Percentiles rank a stretch among this genome's conserved stretches.
Evolutionary conservation across 92 coral and sea anemone species (phyloP).

Genomic region (Porites cylindrica): DNA sequence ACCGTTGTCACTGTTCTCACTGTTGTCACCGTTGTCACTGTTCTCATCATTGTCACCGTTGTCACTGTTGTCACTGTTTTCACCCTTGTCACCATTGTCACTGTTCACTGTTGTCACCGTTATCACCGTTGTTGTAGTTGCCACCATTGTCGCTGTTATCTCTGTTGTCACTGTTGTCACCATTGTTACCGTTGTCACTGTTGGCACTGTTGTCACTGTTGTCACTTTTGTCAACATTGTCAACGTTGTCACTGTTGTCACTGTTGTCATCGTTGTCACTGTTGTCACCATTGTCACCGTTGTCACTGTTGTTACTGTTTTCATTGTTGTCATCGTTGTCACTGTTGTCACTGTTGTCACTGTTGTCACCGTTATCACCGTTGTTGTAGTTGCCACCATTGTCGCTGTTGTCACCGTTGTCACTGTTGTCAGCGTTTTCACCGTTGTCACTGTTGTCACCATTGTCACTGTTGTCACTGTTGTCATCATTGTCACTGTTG

Average conservation of each 20-base stretch:
- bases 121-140: too few relatives aligned
- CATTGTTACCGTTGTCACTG: not conserved
- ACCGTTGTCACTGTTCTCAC: not conserved
- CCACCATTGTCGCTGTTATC: too few relatives aligned
- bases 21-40: not conserved
- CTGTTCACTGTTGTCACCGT: too few relatives aligned
- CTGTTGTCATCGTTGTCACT: not conserved
- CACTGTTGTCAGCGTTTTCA: not conserved
- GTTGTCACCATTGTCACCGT: not conserved
- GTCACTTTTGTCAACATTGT: not conserved
- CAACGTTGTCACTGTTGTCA: not conserved
- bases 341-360: not conserved
- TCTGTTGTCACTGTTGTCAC: not conserved
- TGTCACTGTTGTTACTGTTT: not conserved
- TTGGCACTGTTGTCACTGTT: not conserved
- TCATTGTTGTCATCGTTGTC: not conserved
- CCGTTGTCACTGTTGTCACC: not conserved
- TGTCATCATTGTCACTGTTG: too few relatives aligned
- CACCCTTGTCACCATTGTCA: not conserved
- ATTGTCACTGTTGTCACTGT: too few relatives aligned
- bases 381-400: not conserved
- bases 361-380: not conserved
- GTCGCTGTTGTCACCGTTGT: too few relatives aligned
- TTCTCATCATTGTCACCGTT: not conserved
- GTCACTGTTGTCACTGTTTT: not conserved